phyloP scores from a whole-genome alignment of 1,140 invertebrate species.

The Armadillidium nasatum region DNA sequence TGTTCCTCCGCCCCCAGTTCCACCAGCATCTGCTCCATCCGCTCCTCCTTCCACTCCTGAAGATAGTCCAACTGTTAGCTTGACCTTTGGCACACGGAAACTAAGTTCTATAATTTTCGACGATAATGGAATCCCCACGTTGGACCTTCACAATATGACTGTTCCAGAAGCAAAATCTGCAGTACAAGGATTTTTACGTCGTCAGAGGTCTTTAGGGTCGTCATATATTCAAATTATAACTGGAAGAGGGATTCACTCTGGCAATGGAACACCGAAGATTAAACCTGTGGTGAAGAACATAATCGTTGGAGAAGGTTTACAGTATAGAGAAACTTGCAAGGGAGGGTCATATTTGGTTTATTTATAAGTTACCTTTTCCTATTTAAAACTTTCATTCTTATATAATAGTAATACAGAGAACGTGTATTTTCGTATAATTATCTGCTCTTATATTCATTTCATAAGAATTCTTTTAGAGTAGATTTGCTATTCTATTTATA shows the following conservation, averaged over 20 bases:
- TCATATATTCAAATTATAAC: constrained; percentile 12
- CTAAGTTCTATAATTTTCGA: background rate
- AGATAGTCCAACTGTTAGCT: background rate
- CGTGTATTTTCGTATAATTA: too few species aligned
- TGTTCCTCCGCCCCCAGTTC: too few species aligned
- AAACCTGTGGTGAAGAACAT: constrained; percentile 27
- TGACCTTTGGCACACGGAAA: background rate
- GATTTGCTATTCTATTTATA: too few species aligned
- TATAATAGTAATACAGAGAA: too few species aligned
- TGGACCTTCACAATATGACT: constrained; percentile 17
- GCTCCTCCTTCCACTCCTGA: constrained; percentile 10
- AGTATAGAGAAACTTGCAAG: background rate
- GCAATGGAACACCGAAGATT: background rate
- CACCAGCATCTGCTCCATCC: background rate
- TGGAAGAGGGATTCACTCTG: constrained; percentile 21
- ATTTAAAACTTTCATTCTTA: too few species aligned
- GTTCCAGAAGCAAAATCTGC: constrained; percentile 10
- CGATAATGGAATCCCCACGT: constrained; percentile 20
- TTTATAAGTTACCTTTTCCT: background rate
- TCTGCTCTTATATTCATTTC: too few species aligned
- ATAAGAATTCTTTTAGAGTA: too few species aligned
- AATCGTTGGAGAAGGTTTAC: background rate
- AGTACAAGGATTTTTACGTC: constrained; percentile 14
- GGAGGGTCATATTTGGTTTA: background rate
- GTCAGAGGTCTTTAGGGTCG: constrained; percentile 14